Evolutionary conservation across 2,797 vertebrate genomes (phyloP), one percentile per base, ranked within the genome.

Genomic region (Gymnopithys bicolor): DNA sequence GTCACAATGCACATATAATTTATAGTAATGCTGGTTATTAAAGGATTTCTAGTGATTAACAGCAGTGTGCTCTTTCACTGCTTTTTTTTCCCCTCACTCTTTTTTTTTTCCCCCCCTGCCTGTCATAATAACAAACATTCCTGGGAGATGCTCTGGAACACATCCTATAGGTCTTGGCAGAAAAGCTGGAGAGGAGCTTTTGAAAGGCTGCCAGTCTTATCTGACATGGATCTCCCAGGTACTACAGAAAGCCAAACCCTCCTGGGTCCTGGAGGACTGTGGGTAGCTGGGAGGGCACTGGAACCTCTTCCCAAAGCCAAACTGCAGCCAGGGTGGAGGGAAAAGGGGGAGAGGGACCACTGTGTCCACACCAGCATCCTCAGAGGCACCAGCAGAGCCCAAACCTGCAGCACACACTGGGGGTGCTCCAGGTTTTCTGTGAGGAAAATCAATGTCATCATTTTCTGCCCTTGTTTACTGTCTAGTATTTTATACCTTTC

Each of bases 21-120:
- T 93, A 95, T 91, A 96, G 95, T 97, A 96, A 97, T 97, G 94
- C 81, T 70, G 93, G 95, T 94, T 89, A 97, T 97, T 97, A 97
- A 97, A 94, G 97, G 97, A 96, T 98, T 97, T 91, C 92, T 91
- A 62, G 82, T 96, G 78, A 97, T 97, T 97, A 97, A 93, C 94
- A 94, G 94, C 74, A 69, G 80, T 84, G 95, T 94, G 88, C 86
- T 87, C 89, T 95, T 94, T 84, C 86, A 60, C 87, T 94, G 89
- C 74, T 15, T 84, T 15, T 11, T 13, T 6, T 2, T 0, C 1
- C 3, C 2, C 21, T 11, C 7, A 1, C n/a, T 2, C 49, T 76
- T 35, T 28, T n/a, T 32, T 35, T 81, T 81, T 66, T 66, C 60
- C n/a, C n/a, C n/a, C 32, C 46, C n/a, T 4, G 52, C 67, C 88